Evolutionary conservation across 2,797 vertebrate genomes (phyloP).

Genomic region (Muscicapa striata): DNA sequence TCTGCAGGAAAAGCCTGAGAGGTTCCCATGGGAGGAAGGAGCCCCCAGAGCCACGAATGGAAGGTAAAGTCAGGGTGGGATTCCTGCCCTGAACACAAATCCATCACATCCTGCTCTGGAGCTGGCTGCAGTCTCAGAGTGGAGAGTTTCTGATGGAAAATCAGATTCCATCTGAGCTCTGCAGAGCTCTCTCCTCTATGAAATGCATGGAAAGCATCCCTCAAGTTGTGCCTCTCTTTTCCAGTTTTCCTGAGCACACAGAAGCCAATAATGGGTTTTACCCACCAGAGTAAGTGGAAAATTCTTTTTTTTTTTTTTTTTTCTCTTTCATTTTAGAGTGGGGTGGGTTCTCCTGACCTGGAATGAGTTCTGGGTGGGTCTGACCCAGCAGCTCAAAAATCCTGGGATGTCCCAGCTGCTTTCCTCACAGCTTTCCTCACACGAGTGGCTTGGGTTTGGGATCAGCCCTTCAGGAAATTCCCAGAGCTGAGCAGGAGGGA

Average conservation of each 20-base stretch:
- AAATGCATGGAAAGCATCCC: not conserved
- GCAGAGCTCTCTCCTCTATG: not conserved
- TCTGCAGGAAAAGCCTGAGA: not conserved
- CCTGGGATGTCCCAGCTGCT: not conserved
- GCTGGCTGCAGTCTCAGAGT: not conserved
- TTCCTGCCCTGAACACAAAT: not conserved
- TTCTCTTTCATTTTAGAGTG: not conserved
- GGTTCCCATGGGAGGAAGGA: not conserved
- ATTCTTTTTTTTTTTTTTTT: not conserved
- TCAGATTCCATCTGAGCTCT: not conserved
- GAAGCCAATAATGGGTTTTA: not conserved
- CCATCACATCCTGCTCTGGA: not conserved
- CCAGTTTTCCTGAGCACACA: not conserved
- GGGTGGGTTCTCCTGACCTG: not conserved
- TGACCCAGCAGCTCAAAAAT: not conserved
- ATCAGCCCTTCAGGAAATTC: not conserved
- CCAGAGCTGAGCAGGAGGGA: not conserved
- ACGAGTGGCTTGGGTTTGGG: not conserved
- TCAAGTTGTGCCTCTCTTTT: not conserved
- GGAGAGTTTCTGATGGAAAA: not conserved
- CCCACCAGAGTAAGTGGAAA: not conserved
- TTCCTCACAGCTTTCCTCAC: not conserved
- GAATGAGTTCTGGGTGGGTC: not conserved
- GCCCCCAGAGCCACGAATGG: not conserved
- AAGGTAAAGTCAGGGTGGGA: constrained; percentile 17